phyloP scores from a whole-genome alignment of 1,140 invertebrate species.

The Tetranychus urticae region DNA sequence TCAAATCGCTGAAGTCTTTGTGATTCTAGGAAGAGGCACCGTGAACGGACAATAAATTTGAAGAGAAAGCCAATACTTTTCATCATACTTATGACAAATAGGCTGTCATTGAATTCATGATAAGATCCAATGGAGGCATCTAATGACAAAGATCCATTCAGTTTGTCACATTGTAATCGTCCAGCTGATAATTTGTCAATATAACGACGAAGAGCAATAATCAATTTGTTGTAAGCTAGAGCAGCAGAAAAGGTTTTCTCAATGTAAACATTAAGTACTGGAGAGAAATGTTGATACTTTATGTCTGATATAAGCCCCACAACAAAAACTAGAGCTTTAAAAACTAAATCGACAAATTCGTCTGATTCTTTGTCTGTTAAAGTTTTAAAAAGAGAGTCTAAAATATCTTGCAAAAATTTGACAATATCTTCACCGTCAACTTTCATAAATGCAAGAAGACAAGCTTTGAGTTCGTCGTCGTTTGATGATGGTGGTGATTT shows the following conservation, averaged over 20 bases:
- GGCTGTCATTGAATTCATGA: neutral
- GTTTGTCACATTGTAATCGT: conserved; percentile 15
- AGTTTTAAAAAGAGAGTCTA: conserved; percentile 78
- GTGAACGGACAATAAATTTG: conserved; percentile 55
- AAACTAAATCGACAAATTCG: conserved; percentile 59
- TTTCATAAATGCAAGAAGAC: conserved; percentile 40
- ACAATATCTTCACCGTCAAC: conserved; percentile 77
- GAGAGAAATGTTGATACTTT: conserved; percentile 79
- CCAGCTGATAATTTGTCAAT: conserved; percentile 23
- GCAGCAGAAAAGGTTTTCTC: conserved; percentile 74
- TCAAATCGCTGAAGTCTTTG: conserved; percentile 18
- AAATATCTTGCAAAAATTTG: conserved; percentile 69
- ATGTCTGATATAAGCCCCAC: conserved; percentile 62
- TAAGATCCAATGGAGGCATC: neutral
- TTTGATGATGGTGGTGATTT: conserved; percentile 27
- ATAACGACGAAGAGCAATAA: conserved; percentile 31
- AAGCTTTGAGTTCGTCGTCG: conserved; percentile 32
- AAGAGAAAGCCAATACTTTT: conserved; percentile 66
- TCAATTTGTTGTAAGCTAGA: conserved; percentile 52
- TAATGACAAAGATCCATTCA: conserved; percentile 25
- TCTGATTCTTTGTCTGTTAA: conserved; percentile 50
- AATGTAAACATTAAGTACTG: conserved; percentile 76
- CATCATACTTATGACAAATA: conserved; percentile 25
- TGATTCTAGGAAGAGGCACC: conserved; percentile 52
- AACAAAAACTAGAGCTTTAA: conserved; percentile 71